Base-by-base conservation (phyloP, 1,140 invertebrate genomes). In the Aradophagus sp. region DNA sequence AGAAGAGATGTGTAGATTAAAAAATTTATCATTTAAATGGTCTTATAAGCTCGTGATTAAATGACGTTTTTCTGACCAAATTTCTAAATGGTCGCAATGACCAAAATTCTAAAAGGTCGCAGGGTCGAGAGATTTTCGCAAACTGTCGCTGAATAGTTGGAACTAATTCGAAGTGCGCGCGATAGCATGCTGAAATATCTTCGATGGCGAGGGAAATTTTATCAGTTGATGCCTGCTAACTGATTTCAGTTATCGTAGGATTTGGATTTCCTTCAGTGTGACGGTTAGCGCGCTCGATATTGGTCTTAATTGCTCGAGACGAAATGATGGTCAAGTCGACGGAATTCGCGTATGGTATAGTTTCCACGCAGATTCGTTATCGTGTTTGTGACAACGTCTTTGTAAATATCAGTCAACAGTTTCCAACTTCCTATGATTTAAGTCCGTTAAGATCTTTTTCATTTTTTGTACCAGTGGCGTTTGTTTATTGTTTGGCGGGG, bases 261-360 rank as follows among this genome's bases (percentile, higher is more conserved):
- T 36, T 26, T 11, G 14, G n/a, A n/a, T 44, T 35, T 15, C 11
- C 11, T 34, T 56, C 20, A 58, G 42, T 58, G 6, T 6, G n/a
- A 10, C 19, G 8, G 42, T 8, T 5, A 19, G 12, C 34, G 29
- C 10, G 31, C 12, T 19, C 15, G 42, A 8, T 26, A 19, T 31
- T 8, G 11, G 48, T 13, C 10, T 41, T 26, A 41, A 26, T 14
- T 17, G 15, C 10, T 2, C 34, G 34, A n/a, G 6, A 13, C 11
- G 14, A 29, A 7, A 39, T 29, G 48, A 29, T 52, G 10, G 35
- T 29, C 11, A 38, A 1, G 8, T 14, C 48, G 26, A 34, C 23
- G 2, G 7, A 8, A 17, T 52, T 52, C 10, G 48, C 26, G n/a
- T 52, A 52, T 48, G 44, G 44, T 48, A 48, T 10, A 42, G 7